phyloP scores from a whole-genome alignment of 2,113 vertebrate genomes.

The Calypte anna region DNA sequence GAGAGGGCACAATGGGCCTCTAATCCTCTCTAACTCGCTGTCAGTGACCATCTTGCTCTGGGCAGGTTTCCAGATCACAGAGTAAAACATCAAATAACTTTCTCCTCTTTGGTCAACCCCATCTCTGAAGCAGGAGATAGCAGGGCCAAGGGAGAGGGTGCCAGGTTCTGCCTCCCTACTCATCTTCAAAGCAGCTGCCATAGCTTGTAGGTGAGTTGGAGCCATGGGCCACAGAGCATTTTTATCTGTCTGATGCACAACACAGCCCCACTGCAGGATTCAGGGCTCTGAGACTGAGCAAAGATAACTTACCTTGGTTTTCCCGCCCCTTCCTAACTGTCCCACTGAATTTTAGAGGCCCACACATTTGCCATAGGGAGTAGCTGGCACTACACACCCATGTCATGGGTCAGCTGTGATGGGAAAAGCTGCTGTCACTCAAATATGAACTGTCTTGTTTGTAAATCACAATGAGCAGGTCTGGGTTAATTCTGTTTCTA shows the following conservation, averaged over 20 bases:
- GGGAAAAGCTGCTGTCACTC: not conserved
- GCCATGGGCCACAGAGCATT: not conserved
- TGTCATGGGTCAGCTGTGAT: not conserved
- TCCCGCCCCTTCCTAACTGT: not conserved
- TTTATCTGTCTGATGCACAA: accelerated
- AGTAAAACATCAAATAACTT: accelerated
- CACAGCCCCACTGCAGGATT: not conserved
- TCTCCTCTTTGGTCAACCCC: not conserved
- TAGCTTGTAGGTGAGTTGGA: not conserved
- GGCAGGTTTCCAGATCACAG: not conserved
- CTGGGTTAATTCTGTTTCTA: not conserved
- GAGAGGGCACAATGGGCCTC: not conserved
- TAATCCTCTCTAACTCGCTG: not conserved
- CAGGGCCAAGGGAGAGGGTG: accelerated
- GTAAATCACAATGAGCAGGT: not conserved
- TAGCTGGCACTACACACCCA: not conserved
- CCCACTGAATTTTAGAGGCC: not conserved
- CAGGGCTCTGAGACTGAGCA: not conserved
- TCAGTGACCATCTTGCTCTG: not conserved
- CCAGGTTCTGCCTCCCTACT: not conserved
- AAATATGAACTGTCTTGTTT: not conserved
- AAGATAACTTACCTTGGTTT: not conserved
- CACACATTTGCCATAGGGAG: not conserved
- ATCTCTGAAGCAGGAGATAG: not conserved
- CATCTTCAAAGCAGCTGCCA: accelerated